Percentiles rank a stretch among this genome's conserved stretches.
These are phyloP conservation scores for Nemotelus pantherinus DNA, from an alignment of 2,888 invertebrate genomes.

Conservation along the genomic window DNA sequence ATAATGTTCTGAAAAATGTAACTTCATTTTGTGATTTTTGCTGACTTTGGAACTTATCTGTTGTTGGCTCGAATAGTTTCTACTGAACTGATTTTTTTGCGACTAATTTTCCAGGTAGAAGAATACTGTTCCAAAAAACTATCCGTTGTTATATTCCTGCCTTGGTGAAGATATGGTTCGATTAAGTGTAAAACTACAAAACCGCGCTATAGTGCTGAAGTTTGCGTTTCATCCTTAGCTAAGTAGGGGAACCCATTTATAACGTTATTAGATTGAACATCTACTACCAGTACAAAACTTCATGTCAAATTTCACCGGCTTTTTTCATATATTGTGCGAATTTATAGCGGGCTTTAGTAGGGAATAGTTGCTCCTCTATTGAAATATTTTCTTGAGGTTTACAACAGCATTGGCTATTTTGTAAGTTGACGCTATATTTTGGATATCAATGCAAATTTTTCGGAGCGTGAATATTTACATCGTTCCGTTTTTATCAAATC, in stretches of 20 bases:
- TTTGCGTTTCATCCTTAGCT: background rate
- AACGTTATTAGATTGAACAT: background rate
- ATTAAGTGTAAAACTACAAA: background rate
- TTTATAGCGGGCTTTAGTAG: background rate
- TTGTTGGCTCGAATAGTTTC: background rate
- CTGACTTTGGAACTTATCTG: background rate
- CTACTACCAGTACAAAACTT: constrained; percentile 33
- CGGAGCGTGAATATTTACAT: too few species aligned
- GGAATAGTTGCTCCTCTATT: background rate
- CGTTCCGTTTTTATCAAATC: too few species aligned
- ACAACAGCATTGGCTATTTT: too few species aligned
- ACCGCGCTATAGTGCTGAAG: background rate
- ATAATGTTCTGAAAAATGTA: too few species aligned
- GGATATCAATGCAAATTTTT: too few species aligned
- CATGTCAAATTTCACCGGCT: background rate
- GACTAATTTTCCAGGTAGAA: background rate
- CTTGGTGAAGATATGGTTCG: background rate
- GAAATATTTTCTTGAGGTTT: too few species aligned
- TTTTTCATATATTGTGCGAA: background rate
- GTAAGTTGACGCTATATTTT: too few species aligned
- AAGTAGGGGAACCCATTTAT: background rate
- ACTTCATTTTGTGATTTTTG: background rate
- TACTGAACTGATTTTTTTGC: background rate
- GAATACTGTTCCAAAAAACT: background rate
- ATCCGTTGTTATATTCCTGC: background rate